Evolutionary conservation across 1,140 invertebrate genomes (phyloP).

Genomic region (honey bee (Apis mellifera)): DNA sequence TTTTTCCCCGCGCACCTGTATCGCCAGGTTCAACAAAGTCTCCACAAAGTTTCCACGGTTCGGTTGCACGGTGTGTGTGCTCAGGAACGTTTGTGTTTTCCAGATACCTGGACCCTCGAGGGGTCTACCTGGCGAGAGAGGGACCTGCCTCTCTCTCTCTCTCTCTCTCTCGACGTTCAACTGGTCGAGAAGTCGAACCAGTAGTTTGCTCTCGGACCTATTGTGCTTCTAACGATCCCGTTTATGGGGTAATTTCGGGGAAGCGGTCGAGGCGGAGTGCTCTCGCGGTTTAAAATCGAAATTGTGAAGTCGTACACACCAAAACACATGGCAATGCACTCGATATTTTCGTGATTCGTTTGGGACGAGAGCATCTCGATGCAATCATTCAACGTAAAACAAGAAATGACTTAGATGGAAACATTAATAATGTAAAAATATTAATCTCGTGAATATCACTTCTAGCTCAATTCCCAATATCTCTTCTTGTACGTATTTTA

Average conservation of each 20-base stretch:
- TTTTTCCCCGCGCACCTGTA: slow-evolving; percentile 55
- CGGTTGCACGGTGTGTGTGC: slow-evolving; percentile 34
- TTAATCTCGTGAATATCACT: no score
- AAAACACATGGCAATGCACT: no score
- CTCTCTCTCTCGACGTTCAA: slow-evolving; percentile 13
- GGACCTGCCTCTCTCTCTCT: slow-evolving; percentile 16
- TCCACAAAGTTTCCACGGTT: slow-evolving; percentile 43
- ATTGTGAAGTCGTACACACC: not conserved
- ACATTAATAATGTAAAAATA: no score
- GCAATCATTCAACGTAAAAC: no score
- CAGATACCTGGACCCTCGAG: slow-evolving; percentile 54
- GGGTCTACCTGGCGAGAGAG: slow-evolving; percentile 43
- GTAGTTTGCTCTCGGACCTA: slow-evolving; percentile 28
- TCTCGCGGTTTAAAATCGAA: slow-evolving; percentile 16
- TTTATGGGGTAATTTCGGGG: slow-evolving; percentile 47
- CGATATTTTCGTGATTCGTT: no score
- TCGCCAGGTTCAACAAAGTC: not conserved
- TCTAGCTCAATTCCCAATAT: no score
- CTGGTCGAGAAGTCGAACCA: slow-evolving; percentile 42
- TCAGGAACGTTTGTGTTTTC: slow-evolving; percentile 31
- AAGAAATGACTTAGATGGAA: no score
- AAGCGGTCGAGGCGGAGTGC: slow-evolving; percentile 15
- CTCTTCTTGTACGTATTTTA: no score
- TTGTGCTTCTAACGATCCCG: slow-evolving; percentile 56
- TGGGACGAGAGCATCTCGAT: no score